Percentiles rank a stretch among this genome's conserved stretches.
Conservation (phyloP, 2,888 invertebrate species). For the Xanthorhoe designata region DNA sequence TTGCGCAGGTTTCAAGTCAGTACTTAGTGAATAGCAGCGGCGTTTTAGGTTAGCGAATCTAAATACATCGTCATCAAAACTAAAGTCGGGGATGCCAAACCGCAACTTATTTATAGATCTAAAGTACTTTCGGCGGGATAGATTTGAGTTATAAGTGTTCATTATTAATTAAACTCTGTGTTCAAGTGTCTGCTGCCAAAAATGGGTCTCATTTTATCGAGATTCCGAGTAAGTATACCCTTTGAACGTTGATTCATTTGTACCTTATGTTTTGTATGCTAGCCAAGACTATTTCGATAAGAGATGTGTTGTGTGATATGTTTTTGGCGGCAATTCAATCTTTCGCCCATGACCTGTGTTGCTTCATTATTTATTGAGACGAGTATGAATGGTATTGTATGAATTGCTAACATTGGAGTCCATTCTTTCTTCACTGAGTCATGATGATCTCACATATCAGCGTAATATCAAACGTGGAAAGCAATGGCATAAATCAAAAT, state of each 20-base stretch:
- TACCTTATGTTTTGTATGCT: conserved; percentile 59
- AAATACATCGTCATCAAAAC: conserved; percentile 68
- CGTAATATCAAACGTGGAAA: conserved; percentile 17
- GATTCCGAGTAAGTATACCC: conserved; percentile 87
- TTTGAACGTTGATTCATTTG: conserved; percentile 48
- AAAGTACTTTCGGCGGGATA: conserved; percentile 59
- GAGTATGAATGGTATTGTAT: conserved; percentile 16
- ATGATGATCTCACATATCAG: conserved; percentile 28
- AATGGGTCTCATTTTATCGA: conserved; percentile 89
- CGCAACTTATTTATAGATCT: conserved; percentile 68
- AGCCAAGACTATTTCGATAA: conserved; percentile 78
- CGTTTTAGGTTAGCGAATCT: conserved; percentile 71
- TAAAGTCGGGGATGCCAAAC: conserved; percentile 63
- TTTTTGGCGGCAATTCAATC: conserved; percentile 78
- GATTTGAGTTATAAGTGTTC: conserved; percentile 57
- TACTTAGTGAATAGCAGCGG: conserved; percentile 51
- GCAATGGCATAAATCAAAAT: conserved; percentile 8
- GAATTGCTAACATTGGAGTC: not conserved
- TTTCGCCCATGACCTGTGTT: conserved; percentile 63
- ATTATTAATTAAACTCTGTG: conserved; percentile 32
- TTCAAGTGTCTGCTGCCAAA: conserved; percentile 51
- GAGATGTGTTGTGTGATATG: conserved; percentile 50
- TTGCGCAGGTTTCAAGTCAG: conserved; percentile 14
- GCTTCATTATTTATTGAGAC: conserved; percentile 37
- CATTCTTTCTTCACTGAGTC: conserved; percentile 21